Evolutionary conservation across 2,888 invertebrate genomes (phyloP).

Genomic region (Synanthedon formicaeformis): DNA sequence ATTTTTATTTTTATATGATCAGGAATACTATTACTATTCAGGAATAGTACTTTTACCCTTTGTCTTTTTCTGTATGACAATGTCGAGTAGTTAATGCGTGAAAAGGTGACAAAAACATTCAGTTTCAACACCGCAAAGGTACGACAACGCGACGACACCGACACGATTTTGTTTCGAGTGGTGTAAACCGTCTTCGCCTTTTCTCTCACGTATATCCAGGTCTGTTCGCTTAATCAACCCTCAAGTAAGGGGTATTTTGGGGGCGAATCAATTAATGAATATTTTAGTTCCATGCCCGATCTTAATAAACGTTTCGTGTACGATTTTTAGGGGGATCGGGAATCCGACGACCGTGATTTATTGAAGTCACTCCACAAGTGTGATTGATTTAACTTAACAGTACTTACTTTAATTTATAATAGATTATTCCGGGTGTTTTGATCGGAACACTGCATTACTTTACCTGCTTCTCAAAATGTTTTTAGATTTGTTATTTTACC

Average conservation of each 20-base stretch:
- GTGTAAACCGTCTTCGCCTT: slow-evolving; percentile 18
- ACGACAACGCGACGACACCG: not conserved
- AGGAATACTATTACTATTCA: too few relatives aligned
- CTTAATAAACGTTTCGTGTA: slow-evolving; percentile 64
- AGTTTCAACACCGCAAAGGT: not conserved
- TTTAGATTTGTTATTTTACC: too few relatives aligned
- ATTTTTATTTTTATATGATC: too few relatives aligned
- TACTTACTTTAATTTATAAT: too few relatives aligned
- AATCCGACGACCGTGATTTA: slow-evolving; percentile 41
- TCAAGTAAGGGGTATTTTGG: slow-evolving; percentile 54
- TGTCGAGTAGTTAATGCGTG: too few relatives aligned
- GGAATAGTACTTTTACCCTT: too few relatives aligned
- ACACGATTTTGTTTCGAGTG: not conserved
- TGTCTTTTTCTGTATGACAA: too few relatives aligned
- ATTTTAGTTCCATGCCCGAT: slow-evolving; percentile 50
- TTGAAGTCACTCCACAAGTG: slow-evolving; percentile 21
- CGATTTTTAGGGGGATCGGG: slow-evolving; percentile 55
- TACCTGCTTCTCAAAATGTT: too few relatives aligned
- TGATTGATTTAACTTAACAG: slow-evolving; percentile 29
- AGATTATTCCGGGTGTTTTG: too few relatives aligned
- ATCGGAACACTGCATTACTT: too few relatives aligned
- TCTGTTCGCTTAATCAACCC: slow-evolving; percentile 60
- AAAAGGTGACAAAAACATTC: too few relatives aligned
- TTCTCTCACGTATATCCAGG: slow-evolving; percentile 50
- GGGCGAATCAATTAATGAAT: slow-evolving; percentile 68